Conservation (phyloP, 2,888 invertebrate genomes). For the Ptychoptera contaminata region DNA sequence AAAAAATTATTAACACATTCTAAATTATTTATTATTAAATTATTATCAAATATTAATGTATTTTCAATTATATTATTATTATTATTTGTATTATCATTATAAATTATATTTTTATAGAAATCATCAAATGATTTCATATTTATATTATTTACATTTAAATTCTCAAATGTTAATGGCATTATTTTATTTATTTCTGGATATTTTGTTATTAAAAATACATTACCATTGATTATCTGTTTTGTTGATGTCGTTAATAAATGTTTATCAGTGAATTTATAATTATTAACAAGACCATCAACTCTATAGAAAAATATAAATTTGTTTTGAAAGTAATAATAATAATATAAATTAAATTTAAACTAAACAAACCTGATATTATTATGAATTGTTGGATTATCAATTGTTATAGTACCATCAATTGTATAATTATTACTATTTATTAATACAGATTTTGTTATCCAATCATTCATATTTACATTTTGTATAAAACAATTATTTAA, state of each 20-base stretch:
- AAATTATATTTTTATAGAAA: slow-evolving; percentile 22
- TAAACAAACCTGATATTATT: slow-evolving; percentile 15
- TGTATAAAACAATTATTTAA: slow-evolving; percentile 22
- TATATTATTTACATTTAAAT: slow-evolving; percentile 20
- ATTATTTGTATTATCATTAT: neutral
- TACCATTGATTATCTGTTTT: slow-evolving; percentile 17
- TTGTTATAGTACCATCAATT: slow-evolving; percentile 30
- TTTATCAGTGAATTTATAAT: slow-evolving; percentile 25
- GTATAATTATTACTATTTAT: slow-evolving; percentile 24
- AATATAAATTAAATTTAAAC: neutral
- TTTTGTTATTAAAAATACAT: slow-evolving; percentile 18
- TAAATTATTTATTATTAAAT: slow-evolving; percentile 19
- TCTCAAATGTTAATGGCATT: slow-evolving; percentile 19
- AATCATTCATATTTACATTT: slow-evolving; percentile 31
- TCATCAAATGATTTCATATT: slow-evolving; percentile 22
- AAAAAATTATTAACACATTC: slow-evolving; percentile 16
- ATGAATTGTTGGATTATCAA: slow-evolving; percentile 20
- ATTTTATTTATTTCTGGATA: slow-evolving; percentile 15
- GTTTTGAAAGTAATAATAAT: neutral
- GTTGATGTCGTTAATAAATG: slow-evolving; percentile 23
- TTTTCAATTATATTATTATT: neutral
- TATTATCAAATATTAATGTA: slow-evolving; percentile 9
- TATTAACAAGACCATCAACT: slow-evolving; percentile 25
- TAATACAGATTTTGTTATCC: slow-evolving; percentile 31
- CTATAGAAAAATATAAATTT: neutral